Evolutionary conservation across 1,140 invertebrate genomes (phyloP).

Genomic region (Ceratina calcarata): DNA sequence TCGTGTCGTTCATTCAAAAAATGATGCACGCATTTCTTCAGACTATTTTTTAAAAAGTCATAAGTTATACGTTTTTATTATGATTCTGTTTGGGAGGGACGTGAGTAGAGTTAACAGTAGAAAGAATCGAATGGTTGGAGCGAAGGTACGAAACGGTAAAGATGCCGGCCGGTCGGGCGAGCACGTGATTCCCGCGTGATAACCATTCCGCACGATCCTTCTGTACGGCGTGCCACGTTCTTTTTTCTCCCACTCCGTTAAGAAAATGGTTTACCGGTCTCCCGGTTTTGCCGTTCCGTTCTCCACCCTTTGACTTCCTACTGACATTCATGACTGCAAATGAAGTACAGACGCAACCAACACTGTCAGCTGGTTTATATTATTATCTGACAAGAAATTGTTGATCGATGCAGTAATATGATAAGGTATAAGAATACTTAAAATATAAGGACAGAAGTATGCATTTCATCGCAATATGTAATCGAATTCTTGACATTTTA

Average conservation of each 20-base stretch:
- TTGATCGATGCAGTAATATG: not conserved
- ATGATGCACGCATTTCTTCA: not conserved
- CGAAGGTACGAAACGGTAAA: conserved; percentile 37
- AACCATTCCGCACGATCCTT: conserved; percentile 34
- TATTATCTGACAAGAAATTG: too few relatives aligned
- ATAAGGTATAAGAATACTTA: too few relatives aligned
- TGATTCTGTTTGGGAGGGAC: not conserved
- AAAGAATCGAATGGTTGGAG: not conserved
- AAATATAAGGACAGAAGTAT: too few relatives aligned
- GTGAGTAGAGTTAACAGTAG: not conserved
- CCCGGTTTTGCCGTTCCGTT: not conserved
- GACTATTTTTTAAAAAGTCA: too few relatives aligned
- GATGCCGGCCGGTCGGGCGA: conserved; percentile 33
- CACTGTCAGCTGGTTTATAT: too few relatives aligned
- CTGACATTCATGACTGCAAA: not conserved
- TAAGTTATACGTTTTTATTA: too few relatives aligned
- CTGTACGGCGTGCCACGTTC: not conserved
- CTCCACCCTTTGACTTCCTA: not conserved
- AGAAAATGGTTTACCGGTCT: too few relatives aligned
- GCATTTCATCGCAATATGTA: not conserved
- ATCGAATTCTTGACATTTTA: not conserved
- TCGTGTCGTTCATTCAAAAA: not conserved
- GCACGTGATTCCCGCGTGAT: conserved; percentile 48
- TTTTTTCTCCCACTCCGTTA: not conserved
- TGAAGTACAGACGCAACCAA: too few relatives aligned